These are phyloP conservation scores for Araneus ventricosus DNA, from an alignment of 1,140 invertebrate genomes.

Conservation along the genomic window DNA sequence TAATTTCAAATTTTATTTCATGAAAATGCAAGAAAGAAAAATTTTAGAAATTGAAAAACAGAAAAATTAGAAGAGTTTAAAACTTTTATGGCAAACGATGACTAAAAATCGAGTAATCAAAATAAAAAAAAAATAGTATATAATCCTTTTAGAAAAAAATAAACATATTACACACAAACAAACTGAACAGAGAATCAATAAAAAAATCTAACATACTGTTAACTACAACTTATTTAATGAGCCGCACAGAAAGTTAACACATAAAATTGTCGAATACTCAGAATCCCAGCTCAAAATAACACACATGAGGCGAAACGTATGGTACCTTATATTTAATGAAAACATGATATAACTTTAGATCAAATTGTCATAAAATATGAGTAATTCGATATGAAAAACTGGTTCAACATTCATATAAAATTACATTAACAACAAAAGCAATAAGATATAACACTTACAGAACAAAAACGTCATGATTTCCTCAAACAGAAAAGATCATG, in stretches of 20 bases:
- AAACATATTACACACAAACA: too few relatives aligned
- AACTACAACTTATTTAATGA: too few relatives aligned
- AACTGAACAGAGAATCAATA: too few relatives aligned
- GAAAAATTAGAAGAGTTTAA: too few relatives aligned
- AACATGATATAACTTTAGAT: not conserved
- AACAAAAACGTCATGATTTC: conserved; percentile 58
- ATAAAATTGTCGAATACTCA: not conserved
- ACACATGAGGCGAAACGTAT: not conserved
- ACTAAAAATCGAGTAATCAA: too few relatives aligned
- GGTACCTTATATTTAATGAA: not conserved
- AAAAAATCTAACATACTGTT: too few relatives aligned
- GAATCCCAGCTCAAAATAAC: not conserved
- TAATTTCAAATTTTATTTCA: too few relatives aligned
- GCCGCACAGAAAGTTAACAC: not conserved
- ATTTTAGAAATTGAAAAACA: too few relatives aligned
- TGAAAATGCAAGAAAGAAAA: too few relatives aligned
- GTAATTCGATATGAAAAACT: not conserved
- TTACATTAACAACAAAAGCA: not conserved
- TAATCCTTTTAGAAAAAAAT: too few relatives aligned
- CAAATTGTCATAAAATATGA: not conserved
- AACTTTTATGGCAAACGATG: too few relatives aligned
- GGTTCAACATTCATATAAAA: not conserved
- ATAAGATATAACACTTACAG: conserved; percentile 40
- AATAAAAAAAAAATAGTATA: too few relatives aligned
- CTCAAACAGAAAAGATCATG: conserved; percentile 34